Percentiles rank a stretch among this genome's conserved stretches.
phyloP scores from a whole-genome alignment of 2,797 vertebrate species.

The Sebastes taczanowskii region DNA sequence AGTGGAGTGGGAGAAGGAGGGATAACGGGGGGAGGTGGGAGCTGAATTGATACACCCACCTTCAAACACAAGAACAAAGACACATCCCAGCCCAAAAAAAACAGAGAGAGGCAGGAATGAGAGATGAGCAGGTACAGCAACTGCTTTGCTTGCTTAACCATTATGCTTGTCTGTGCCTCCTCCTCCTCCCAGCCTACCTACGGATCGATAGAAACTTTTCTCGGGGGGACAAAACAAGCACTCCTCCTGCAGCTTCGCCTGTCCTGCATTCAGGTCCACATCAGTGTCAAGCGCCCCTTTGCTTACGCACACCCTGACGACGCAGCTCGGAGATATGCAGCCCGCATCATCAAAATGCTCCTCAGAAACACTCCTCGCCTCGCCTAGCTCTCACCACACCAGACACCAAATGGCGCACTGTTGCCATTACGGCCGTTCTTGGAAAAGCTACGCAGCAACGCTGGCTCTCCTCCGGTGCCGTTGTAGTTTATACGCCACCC shows the following conservation, averaged over 20 bases:
- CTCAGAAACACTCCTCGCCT: slow-evolving; percentile 34
- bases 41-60: slow-evolving; percentile 75
- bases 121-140: slow-evolving; percentile 56
- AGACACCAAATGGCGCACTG: slow-evolving; percentile 62
- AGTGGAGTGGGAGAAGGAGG: slow-evolving; percentile 69
- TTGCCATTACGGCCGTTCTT: slow-evolving; percentile 49
- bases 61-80: slow-evolving; percentile 77
- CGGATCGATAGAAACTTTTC: slow-evolving; percentile 78
- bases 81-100: slow-evolving; percentile 53
- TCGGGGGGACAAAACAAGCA: slow-evolving; percentile 57
- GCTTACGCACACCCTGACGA: slow-evolving; percentile 61
- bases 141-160: slow-evolving; percentile 62
- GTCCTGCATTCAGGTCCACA: slow-evolving; percentile 66
- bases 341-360: slow-evolving; percentile 63
- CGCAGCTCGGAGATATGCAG: slow-evolving; percentile 54
- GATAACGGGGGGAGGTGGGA: slow-evolving; percentile 59
- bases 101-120: slow-evolving; percentile 36
- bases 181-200: slow-evolving; percentile 44
- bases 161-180: slow-evolving; percentile 60
- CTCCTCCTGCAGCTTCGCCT: slow-evolving; percentile 56
- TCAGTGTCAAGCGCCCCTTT: slow-evolving; percentile 56
- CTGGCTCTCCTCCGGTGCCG: slow-evolving; percentile 38
- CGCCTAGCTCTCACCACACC: slow-evolving; percentile 29
- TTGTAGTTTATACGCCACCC: slow-evolving; percentile 29
- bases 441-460: slow-evolving; percentile 42